Evolutionary conservation across 1,140 invertebrate species (phyloP).

Genomic region (Philotrypesis tridentata): DNA sequence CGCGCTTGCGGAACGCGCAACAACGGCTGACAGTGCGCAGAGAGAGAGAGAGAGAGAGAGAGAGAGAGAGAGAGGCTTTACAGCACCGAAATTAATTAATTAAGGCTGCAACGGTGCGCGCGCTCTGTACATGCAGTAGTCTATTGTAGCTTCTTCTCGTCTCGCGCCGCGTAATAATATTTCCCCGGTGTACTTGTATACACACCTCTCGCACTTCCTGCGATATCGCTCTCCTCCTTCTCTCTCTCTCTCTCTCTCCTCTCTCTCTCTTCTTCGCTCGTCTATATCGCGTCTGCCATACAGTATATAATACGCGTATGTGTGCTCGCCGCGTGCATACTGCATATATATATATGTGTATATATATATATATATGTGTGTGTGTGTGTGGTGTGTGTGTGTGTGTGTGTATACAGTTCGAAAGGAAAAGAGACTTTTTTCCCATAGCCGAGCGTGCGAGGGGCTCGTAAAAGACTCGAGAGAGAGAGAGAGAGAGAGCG

Average conservation of each 20-base stretch:
- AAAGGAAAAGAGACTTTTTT: conserved; percentile 18
- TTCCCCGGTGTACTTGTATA: neutral
- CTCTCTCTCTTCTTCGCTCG: too few relatives aligned
- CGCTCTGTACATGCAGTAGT: neutral
- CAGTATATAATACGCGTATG: too few relatives aligned
- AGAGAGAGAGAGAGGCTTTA: too few relatives aligned
- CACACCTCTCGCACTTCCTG: neutral
- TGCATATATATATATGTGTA: neutral
- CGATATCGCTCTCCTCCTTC: neutral
- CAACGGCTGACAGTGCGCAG: too few relatives aligned
- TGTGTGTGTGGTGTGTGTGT: too few relatives aligned
- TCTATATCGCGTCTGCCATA: too few relatives aligned
- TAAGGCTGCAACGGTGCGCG: conserved; percentile 1
- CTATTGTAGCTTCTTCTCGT: conserved; percentile 1
- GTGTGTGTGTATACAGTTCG: neutral
- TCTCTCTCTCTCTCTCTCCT: conserved; percentile 7
- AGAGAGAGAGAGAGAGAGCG: neutral
- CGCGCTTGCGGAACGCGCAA: too few relatives aligned
- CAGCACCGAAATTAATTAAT: conserved; percentile 33
- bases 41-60: too few relatives aligned
- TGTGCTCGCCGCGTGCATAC: too few relatives aligned
- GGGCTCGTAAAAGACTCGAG: conserved; percentile 17
- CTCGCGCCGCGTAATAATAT: conserved; percentile 16
- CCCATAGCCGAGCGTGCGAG: conserved; percentile 8
- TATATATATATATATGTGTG: neutral